Percentiles rank a stretch among this genome's conserved stretches.
These are phyloP conservation scores for Accipiter virgatus DNA, from an alignment of 2,113 vertebrate species.

Conservation along the genomic window DNA sequence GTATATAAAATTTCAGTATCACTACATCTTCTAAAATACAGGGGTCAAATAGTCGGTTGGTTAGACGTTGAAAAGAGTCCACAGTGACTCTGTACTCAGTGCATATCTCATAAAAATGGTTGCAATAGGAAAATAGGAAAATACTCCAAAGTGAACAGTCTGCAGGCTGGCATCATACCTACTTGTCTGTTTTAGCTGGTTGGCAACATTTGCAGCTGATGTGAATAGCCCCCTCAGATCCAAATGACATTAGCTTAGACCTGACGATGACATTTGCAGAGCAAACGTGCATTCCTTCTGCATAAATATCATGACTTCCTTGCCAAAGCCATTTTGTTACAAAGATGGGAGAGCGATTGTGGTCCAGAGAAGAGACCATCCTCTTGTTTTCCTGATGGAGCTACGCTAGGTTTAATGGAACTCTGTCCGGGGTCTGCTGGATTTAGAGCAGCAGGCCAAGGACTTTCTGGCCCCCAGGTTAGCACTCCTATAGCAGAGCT, in stretches of 20 bases:
- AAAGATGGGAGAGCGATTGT: fast-evolving
- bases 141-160: not conserved
- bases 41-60: not conserved
- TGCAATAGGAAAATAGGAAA: not conserved
- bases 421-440: not conserved
- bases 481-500: not conserved
- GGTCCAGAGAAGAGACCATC: not conserved
- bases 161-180: not conserved
- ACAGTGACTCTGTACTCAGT: not conserved
- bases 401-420: not conserved
- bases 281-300: not conserved
- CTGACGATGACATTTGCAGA: not conserved
- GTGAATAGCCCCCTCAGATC: not conserved
- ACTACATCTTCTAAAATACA: not conserved
- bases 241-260: not conserved
- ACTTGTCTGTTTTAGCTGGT: not conserved
- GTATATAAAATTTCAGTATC: not conserved
- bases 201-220: not conserved
- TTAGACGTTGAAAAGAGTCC: not conserved
- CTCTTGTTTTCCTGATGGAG: not conserved
- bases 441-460: not conserved
- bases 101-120: not conserved
- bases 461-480: not conserved
- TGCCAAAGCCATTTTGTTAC: not conserved
- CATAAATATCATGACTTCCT: not conserved